A percentile compares a stretch with the other conserved stretches of the same genome.
phyloP scores from a whole-genome alignment of 2,113 vertebrate genomes.

The Nipponia nippon region DNA sequence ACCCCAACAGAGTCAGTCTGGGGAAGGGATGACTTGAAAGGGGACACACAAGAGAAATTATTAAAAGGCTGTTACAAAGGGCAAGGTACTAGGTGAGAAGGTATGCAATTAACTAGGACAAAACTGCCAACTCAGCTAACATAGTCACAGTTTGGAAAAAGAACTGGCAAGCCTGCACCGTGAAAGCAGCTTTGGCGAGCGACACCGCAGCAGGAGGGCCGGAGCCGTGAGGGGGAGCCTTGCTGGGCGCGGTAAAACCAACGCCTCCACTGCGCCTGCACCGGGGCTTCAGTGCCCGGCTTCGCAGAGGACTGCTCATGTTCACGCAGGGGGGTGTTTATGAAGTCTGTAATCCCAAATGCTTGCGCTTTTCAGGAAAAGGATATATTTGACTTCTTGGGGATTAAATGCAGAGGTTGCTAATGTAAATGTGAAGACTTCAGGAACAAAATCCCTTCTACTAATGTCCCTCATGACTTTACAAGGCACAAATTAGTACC shows the following conservation, averaged over 20 bases:
- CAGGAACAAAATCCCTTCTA: background rate
- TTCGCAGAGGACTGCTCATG: background rate
- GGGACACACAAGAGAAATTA: background rate
- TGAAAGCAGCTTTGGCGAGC: background rate
- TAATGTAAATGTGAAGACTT: background rate
- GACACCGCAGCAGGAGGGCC: background rate
- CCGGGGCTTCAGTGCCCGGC: background rate
- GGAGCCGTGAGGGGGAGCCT: background rate
- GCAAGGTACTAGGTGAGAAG: background rate
- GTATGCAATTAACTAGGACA: background rate
- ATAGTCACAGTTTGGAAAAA: background rate
- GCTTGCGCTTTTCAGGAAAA: background rate
- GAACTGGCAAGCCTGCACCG: background rate
- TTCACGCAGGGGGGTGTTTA: background rate
- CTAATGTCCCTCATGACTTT: background rate
- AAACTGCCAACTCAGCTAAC: background rate
- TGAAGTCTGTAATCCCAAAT: background rate
- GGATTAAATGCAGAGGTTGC: background rate
- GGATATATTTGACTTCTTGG: background rate
- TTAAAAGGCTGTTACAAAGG: background rate
- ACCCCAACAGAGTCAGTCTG: no score
- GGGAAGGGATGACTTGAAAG: background rate
- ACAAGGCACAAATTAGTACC: background rate
- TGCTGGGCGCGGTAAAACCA: background rate
- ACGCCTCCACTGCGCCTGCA: rapidly evolving